Evolutionary conservation across 2,888 invertebrate species (phyloP).

Genomic region (Hypomecis punctinalis): DNA sequence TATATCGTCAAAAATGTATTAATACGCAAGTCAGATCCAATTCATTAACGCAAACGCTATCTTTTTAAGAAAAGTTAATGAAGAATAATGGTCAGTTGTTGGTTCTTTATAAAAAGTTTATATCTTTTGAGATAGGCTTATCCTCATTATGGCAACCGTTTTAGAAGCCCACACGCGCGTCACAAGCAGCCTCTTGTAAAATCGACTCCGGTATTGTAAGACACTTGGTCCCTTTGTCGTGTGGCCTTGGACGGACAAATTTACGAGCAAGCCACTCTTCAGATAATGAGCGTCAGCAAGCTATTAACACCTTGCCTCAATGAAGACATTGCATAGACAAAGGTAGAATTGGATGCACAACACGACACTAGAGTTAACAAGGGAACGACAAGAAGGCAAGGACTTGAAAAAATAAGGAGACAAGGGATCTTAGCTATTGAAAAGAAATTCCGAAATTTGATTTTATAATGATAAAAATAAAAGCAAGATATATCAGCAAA

Average conservation of each 20-base stretch:
- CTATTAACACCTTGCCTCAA: constrained; percentile 81
- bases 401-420: no score
- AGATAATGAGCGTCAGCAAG: constrained; percentile 75
- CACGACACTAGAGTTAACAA: background rate
- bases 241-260: constrained; percentile 77
- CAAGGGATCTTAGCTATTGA: no score
- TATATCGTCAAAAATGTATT: background rate
- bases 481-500: no score
- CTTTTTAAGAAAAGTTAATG: no score
- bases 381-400: no score
- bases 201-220: constrained; percentile 78
- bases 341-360: constrained; percentile 22
- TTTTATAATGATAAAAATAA: no score
- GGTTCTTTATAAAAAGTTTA: constrained; percentile 6
- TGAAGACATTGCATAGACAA: constrained; percentile 62
- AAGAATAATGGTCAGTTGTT: no score
- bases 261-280: constrained; percentile 73
- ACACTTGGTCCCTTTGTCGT: constrained; percentile 78
- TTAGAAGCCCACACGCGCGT: constrained; percentile 79
- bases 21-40: background rate
- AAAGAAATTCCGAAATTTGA: no score
- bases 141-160: constrained; percentile 54
- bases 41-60: no score
- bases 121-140: constrained; percentile 35
- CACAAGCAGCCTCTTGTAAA: constrained; percentile 79